Base-by-base conservation (phyloP, 2,888 invertebrate genomes). In the Orchesella flavescens region DNA sequence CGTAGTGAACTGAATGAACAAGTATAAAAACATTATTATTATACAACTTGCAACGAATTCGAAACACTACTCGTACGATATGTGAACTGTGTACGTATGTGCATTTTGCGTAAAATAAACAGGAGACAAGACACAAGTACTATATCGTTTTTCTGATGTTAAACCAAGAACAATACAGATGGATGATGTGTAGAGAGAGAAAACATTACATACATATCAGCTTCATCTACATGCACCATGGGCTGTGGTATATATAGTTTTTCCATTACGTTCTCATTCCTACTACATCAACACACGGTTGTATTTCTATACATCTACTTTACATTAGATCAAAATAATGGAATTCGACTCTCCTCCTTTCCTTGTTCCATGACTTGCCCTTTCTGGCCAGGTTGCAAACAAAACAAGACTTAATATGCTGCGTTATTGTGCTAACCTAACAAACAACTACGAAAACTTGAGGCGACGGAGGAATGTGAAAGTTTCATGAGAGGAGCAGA, bases 381-480 rank as follows among this genome's bases (percentile, higher is more conserved):
- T 79, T 79, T 66, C 21, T 53, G 65, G 71, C 66, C 80, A 80
- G 80, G 80, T 80, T 73, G 73, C 44, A 73, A 80, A 73, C 65
- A 80, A 80, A 80, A 73, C 73, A 80, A 72, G 43, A 63, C 55
- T 63, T 72, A 79, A 73, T 75, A 43, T 43, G 79, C 72, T 72
- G 46, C 44, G 74, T 61, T 66, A 74, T 59, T 72, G 66, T 61
- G 59, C 72, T 68, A 80, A 66, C 65, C 46, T 73, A 81, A 81
- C 80, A 81, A 81, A 81, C 68, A 61, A 43, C 61, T 46, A 81
- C 49, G 44, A 75, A 82, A 82, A 82, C 63, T 82, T 82, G 75
- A 82, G 75, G 81, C 81, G 81, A 75, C 81, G 75, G 69, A 69
- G 75, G 80, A 80, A 80, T 80, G 81, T 82, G 75, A 82, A 82